Percentiles rank a stretch among this genome's conserved stretches.
These are phyloP conservation scores for Thereva nobilitata DNA, from an alignment of 2,888 invertebrate genomes.

Conservation along the genomic window DNA sequence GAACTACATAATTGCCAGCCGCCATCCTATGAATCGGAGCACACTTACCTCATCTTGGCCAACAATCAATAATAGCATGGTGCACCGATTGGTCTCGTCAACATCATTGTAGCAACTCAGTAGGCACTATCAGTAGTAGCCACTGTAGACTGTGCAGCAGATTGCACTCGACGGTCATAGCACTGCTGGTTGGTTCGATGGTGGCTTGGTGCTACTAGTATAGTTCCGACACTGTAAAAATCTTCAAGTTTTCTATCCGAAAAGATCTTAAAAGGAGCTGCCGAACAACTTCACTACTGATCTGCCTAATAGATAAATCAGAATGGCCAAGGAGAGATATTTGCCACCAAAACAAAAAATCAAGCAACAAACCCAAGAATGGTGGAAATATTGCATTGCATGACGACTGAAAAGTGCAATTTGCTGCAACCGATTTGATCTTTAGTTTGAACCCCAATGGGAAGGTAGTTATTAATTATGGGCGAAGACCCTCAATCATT, in stretches of 20 bases:
- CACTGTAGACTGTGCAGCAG: too few relatives aligned
- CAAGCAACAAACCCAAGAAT: too few relatives aligned
- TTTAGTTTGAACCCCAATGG: slow-evolving; percentile 13
- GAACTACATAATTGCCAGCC: slow-evolving; percentile 26
- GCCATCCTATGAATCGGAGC: slow-evolving; percentile 22
- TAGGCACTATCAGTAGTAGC: too few relatives aligned
- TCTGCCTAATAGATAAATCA: slow-evolving; percentile 27
- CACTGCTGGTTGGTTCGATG: too few relatives aligned
- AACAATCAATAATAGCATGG: slow-evolving; percentile 17
- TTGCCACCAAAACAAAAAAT: slow-evolving; percentile 22
- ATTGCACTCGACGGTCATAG: too few relatives aligned
- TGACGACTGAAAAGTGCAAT: slow-evolving; percentile 32
- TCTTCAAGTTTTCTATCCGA: too few relatives aligned
- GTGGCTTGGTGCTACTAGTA: too few relatives aligned
- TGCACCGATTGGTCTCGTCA: slow-evolving; percentile 27
- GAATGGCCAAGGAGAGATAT: slow-evolving; percentile 34
- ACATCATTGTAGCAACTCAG: not conserved
- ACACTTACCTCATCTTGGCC: slow-evolving; percentile 32
- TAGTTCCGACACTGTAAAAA: too few relatives aligned
- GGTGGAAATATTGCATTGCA: slow-evolving; percentile 12
- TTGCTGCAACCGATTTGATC: slow-evolving; percentile 33
- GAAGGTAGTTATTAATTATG: slow-evolving; percentile 26
- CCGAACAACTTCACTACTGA: too few relatives aligned
- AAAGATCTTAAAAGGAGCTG: too few relatives aligned
- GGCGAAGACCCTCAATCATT: slow-evolving; percentile 28